Conservation (phyloP, 2,113 vertebrate genomes). For the Dicrurus megarhynchus region DNA sequence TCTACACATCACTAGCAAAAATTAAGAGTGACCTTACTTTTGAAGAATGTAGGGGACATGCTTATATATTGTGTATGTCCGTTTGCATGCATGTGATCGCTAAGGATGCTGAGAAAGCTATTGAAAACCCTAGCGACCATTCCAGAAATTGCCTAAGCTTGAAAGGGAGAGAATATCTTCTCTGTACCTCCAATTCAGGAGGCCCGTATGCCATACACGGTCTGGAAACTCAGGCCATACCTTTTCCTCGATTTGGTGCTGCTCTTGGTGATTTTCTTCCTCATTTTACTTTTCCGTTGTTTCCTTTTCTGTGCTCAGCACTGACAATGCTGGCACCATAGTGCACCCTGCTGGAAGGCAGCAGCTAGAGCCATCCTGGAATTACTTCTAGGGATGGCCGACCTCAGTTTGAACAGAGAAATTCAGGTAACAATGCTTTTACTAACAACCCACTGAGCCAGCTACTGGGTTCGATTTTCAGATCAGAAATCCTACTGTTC, state of each 20-base stretch:
- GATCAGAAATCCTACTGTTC: background rate
- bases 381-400: background rate
- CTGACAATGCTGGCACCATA: conserved; percentile 29
- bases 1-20: background rate
- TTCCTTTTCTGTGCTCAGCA: background rate
- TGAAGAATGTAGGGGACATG: background rate
- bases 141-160: background rate
- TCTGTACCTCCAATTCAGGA: conserved; percentile 9
- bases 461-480: background rate
- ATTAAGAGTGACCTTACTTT: background rate
- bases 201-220: background rate
- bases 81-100: background rate
- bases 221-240: background rate
- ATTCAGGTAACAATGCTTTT: background rate
- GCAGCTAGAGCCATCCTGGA: background rate
- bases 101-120: background rate
- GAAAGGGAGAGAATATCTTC: background rate
- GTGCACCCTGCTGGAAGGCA: conserved; percentile 55
- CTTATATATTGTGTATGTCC: background rate
- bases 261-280: background rate
- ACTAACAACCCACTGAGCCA: background rate
- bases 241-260: background rate
- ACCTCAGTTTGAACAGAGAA: background rate
- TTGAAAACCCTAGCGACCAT: background rate
- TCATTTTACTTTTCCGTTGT: background rate